Evolutionary conservation across 2,797 vertebrate species (phyloP).

Genomic region (Knipowitschia caucasica): DNA sequence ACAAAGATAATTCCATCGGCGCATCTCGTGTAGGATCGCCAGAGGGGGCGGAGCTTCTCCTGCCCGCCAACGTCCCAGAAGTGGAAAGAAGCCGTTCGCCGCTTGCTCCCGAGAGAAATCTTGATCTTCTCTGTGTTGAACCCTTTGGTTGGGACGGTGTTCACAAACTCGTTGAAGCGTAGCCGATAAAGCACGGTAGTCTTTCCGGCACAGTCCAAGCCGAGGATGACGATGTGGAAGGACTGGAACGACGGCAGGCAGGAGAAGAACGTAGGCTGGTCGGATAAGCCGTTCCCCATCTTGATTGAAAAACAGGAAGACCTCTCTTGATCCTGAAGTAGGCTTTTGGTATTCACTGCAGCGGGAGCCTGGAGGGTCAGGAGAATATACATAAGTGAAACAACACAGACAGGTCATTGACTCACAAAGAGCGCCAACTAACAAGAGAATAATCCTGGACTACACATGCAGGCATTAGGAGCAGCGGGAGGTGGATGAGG

Average conservation of each 20-base stretch:
- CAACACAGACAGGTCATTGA: slow-evolving; percentile 32
- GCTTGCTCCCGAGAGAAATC: slow-evolving; percentile 79
- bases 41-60: slow-evolving; percentile 92
- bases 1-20: slow-evolving; percentile 94
- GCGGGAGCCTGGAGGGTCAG: slow-evolving; percentile 51
- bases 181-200: slow-evolving; percentile 92
- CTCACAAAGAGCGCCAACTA: slow-evolving; percentile 33
- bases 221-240: slow-evolving; percentile 92
- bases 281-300: slow-evolving; percentile 73
- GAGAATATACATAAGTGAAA: slow-evolving; percentile 47
- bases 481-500: slow-evolving; percentile 42
- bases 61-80: slow-evolving; percentile 96
- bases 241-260: slow-evolving; percentile 89
- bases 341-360: slow-evolving; percentile 39
- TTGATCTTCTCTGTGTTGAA: slow-evolving; percentile 92
- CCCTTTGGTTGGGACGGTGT: slow-evolving; percentile 93
- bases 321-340: slow-evolving; percentile 42
- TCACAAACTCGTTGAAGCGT: slow-evolving; percentile 94
- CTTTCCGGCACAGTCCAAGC: slow-evolving; percentile 92
- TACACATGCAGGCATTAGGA: slow-evolving; percentile 30
- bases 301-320: slow-evolving; percentile 13
- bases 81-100: slow-evolving; percentile 81
- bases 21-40: slow-evolving; percentile 93
- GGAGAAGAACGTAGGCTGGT: slow-evolving; percentile 61
- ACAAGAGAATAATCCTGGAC: slow-evolving; percentile 22